phyloP scores from a whole-genome alignment of 2,113 vertebrate species.

The Amphiprion percula region DNA sequence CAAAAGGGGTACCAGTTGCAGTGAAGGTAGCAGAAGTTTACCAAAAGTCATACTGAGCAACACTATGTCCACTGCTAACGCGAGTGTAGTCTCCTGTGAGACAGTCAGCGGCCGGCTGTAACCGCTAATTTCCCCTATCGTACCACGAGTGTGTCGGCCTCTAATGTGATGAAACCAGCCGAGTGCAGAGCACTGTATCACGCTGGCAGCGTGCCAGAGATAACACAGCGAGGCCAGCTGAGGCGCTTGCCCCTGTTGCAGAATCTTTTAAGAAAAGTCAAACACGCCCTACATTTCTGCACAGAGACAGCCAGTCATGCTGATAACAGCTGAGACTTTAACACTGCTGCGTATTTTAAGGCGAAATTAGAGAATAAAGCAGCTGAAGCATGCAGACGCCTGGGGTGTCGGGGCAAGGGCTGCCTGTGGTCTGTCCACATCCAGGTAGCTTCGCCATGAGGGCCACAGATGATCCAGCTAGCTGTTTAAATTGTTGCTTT shows the following conservation, averaged over 20 bases:
- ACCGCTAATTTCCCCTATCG: constrained; percentile 71
- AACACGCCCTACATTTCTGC: constrained; percentile 61
- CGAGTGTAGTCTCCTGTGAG: constrained; percentile 47
- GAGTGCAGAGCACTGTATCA: constrained; percentile 70
- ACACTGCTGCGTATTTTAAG: constrained; percentile 59
- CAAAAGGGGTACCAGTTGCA: neutral
- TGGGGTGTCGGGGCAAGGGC: constrained; percentile 25
- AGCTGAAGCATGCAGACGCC: constrained; percentile 24
- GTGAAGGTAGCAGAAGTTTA: constrained; percentile 32
- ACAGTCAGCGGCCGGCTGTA: constrained; percentile 51
- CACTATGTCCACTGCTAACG: constrained; percentile 37
- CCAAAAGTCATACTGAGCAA: constrained; percentile 33
- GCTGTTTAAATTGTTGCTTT: constrained; percentile 19
- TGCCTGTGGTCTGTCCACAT: constrained; percentile 10
- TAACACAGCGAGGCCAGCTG: constrained; percentile 66
- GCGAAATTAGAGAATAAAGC: constrained; percentile 55
- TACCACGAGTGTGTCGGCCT: constrained; percentile 57
- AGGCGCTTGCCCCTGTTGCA: constrained; percentile 60
- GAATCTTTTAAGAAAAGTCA: constrained; percentile 71
- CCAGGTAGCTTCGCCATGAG: constrained; percentile 27
- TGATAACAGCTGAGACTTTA: constrained; percentile 64
- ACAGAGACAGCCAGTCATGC: constrained; percentile 48
- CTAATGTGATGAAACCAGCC: constrained; percentile 74
- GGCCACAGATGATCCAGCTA: constrained; percentile 34
- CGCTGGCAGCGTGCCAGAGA: constrained; percentile 73